Percentiles rank a stretch among this genome's conserved stretches.
phyloP scores from a whole-genome alignment of 2,888 invertebrate genomes.

The Machimus rusticus region DNA sequence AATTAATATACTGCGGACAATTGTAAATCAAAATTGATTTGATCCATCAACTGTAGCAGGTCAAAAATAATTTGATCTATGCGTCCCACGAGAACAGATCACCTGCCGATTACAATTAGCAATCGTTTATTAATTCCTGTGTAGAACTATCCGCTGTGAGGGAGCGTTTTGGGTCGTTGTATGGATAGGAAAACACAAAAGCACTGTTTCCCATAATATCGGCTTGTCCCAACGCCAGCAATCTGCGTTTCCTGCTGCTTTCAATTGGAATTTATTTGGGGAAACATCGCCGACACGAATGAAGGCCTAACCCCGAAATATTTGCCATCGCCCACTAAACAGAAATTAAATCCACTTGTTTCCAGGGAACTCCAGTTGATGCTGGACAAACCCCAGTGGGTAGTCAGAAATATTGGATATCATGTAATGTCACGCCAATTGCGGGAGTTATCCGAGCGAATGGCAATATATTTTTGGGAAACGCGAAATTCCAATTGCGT shows the following conservation, averaged over 20 bases:
- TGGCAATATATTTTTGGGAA: neutral
- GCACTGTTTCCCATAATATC: neutral
- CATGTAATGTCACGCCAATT: neutral
- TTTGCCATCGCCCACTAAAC: neutral
- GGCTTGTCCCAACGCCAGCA: neutral
- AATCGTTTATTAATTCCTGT: neutral
- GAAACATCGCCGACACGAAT: neutral
- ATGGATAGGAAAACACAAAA: neutral
- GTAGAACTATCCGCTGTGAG: neutral
- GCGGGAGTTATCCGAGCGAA: neutral
- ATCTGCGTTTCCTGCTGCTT: neutral
- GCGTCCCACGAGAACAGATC: neutral
- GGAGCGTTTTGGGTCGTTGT: neutral
- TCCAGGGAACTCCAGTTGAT: neutral
- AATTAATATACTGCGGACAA: too few relatives aligned
- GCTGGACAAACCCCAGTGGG: neutral
- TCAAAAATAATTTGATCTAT: neutral
- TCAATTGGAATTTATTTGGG: neutral
- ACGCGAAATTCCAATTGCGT: neutral
- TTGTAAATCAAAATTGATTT: too few relatives aligned
- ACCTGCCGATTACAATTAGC: neutral
- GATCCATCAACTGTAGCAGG: neutral
- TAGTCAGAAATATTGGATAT: neutral
- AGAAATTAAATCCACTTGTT: neutral
- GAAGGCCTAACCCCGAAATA: neutral